Percentiles rank a stretch among this genome's conserved stretches.
Conservation (phyloP, 2,113 vertebrate species). For the Urocitellus parryii region DNA sequence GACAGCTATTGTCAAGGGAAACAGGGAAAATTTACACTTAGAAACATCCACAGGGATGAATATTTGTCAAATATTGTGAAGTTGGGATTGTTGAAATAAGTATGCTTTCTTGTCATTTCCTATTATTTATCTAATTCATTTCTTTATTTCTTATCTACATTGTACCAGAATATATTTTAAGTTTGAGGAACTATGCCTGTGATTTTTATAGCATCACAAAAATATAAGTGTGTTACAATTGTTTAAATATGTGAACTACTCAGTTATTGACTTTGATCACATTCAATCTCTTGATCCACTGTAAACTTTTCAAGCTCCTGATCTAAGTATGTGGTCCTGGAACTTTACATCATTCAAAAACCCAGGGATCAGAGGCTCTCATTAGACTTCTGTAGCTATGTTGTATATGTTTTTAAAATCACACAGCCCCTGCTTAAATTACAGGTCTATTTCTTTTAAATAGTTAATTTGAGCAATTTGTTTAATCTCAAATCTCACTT, state of each 20-base stretch:
- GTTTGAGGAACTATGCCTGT: neutral
- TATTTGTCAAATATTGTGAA: neutral
- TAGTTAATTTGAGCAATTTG: neutral
- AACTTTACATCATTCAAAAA: constrained; percentile 14
- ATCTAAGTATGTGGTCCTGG: neutral
- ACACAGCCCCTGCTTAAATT: neutral
- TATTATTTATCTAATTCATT: neutral
- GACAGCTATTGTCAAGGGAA: neutral
- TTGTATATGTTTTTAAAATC: neutral
- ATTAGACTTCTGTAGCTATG: neutral
- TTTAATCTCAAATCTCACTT: constrained; percentile 30
- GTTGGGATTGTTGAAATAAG: neutral
- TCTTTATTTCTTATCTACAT: neutral
- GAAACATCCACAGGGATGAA: neutral
- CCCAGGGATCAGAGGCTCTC: neutral
- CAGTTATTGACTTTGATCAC: neutral
- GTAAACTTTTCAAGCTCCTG: neutral
- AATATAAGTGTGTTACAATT: neutral
- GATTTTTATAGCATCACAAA: constrained; percentile 22
- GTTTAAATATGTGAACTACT: neutral
- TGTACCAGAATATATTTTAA: neutral
- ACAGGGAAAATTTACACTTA: neutral
- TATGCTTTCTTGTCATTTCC: neutral
- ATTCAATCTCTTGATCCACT: neutral
- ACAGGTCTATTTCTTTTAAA: neutral